Percentiles rank a stretch among this genome's conserved stretches.
phyloP scores from a whole-genome alignment of 2,888 invertebrate species.

The Gastrophysa polygoni region DNA sequence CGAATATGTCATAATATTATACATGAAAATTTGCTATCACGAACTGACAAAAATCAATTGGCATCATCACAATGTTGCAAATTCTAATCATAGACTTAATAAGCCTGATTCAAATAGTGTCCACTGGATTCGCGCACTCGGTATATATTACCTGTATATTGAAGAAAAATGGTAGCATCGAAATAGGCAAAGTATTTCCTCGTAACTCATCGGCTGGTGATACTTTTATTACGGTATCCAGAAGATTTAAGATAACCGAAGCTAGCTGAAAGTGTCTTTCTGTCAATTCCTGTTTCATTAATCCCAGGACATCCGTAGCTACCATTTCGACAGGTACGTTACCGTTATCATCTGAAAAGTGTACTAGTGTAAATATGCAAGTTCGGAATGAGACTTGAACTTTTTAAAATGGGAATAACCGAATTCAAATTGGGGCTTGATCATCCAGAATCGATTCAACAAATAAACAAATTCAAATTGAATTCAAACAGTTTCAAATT shows the following conservation, averaged over 20 bases:
- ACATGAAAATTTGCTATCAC: too few species aligned
- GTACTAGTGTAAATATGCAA: too few species aligned
- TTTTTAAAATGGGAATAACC: too few species aligned
- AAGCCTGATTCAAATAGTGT: background rate
- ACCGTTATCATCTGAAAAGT: constrained; percentile 51
- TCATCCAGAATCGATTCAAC: too few species aligned
- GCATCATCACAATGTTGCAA: too few species aligned
- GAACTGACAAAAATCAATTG: too few species aligned
- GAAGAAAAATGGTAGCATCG: constrained; percentile 60
- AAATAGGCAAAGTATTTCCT: constrained; percentile 58
- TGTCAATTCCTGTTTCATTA: constrained; percentile 58
- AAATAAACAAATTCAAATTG: too few species aligned
- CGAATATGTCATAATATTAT: too few species aligned
- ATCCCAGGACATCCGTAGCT: constrained; percentile 60
- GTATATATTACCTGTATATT: constrained; percentile 53
- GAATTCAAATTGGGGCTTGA: background rate
- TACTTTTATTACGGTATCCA: constrained; percentile 57
- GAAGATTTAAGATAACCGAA: constrained; percentile 54
- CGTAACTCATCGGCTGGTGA: constrained; percentile 59
- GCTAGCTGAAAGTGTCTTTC: constrained; percentile 56
- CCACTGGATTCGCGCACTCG: too few species aligned
- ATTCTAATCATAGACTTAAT: too few species aligned
- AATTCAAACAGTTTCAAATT: too few species aligned
- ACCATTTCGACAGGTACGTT: constrained; percentile 57
- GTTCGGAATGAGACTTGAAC: too few species aligned